Base-by-base conservation (phyloP, 2,888 invertebrate genomes). In the Anoncus sp. region DNA sequence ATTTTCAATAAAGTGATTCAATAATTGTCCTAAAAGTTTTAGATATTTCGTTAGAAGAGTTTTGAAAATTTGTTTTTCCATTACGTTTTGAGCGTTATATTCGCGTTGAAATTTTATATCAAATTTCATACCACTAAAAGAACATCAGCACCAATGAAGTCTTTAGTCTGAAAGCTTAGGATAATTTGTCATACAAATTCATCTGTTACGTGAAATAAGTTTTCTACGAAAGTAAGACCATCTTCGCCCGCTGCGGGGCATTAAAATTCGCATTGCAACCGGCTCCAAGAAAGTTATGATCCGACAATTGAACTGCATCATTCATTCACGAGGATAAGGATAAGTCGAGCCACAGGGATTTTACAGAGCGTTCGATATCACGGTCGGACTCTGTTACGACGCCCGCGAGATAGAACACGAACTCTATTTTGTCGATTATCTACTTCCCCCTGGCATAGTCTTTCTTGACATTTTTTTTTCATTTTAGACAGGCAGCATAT, bases 111-210 rank as follows among this genome's bases (percentile, higher is more conserved):
- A 38, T 38, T 38, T 10, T 16, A 40, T 40, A 40, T 40, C 59
- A n/a, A 16, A 43, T 24, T 16, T 3, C n/a, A 43, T 18, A 12
- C 16, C 45, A 47, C 18, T 47, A 20, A 3, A 38, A 38, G 45
- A 6, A 16, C 35, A 10, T 38, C 53, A 2, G 40, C 12, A 43
- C 43, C 27, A 43, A 27, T 16, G 20, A 16, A 57, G 20, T 27
- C 14, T 3, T 7, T 43, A 45, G 27, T 9, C 22, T 16, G 43
- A 43, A 45, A 60, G 14, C 38, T 59, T 6, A 38, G 40, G 38
- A 5, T 65, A 59, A 73, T 73, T 51, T 59, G 57, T 65, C 65
- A 59, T 59, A 47, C 59, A 65, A 65, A 73, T 63, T 71, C 24
- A 66, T 66, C 38, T 12, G 24, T 57, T n/a, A 51, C 18, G 27